A percentile compares a stretch with the other conserved stretches of the same genome.
phyloP scores from a whole-genome alignment of 2,113 vertebrate genomes.

The Manacus vitellinus region DNA sequence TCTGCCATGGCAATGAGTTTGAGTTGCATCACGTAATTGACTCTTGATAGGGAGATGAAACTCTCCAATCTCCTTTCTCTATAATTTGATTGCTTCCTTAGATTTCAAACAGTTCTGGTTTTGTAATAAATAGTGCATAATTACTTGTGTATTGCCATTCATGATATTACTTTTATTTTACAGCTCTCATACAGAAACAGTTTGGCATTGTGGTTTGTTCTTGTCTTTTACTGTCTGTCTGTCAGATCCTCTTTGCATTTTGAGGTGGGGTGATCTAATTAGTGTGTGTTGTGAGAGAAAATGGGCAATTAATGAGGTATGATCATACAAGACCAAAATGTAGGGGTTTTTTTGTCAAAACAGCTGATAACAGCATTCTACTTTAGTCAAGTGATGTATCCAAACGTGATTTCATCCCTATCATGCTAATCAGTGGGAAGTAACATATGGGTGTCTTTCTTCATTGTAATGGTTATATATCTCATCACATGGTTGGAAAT shows the following conservation, averaged over 20 bases:
- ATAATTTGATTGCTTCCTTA: background rate
- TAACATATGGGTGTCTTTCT: background rate
- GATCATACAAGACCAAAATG: background rate
- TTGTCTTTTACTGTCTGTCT: background rate
- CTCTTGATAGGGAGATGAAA: background rate
- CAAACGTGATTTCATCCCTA: background rate
- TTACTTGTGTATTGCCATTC: background rate
- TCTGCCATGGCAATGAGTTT: background rate
- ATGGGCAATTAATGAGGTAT: background rate
- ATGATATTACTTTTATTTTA: background rate
- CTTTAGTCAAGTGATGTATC: background rate
- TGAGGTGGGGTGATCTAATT: background rate
- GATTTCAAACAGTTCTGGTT: background rate
- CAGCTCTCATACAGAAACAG: background rate
- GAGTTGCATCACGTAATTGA: accelerated
- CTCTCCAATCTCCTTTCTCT: background rate
- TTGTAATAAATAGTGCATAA: background rate
- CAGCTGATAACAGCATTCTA: background rate
- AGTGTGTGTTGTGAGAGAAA: background rate
- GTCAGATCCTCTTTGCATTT: background rate
- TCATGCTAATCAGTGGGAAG: background rate
- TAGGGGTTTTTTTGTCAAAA: background rate
- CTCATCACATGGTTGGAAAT: accelerated
- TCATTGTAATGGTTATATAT: background rate
- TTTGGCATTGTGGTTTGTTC: background rate